A percentile compares a stretch with the other conserved stretches of the same genome.
These are phyloP conservation scores for Campylomormyrus numenius DNA, from an alignment of 2,113 vertebrate species.

Conservation along the genomic window DNA sequence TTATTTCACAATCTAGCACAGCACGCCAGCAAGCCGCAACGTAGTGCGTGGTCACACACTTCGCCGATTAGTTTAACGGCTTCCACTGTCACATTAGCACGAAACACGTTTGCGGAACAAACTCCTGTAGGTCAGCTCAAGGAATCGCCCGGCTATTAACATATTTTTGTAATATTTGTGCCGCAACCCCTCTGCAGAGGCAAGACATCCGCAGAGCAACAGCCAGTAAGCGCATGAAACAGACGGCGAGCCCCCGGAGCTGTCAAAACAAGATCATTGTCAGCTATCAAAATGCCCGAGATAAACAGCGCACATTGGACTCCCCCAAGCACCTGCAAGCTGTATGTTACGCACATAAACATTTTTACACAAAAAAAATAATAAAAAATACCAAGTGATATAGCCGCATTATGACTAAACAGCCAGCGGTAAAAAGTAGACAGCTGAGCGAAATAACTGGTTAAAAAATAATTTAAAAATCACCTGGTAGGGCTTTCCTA, in stretches of 20 bases:
- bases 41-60: neutral
- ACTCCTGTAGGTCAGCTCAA: neutral
- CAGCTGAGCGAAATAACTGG: conserved; percentile 70
- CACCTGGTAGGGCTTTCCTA: conserved; percentile 99
- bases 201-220: neutral
- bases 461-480: conserved; percentile 51
- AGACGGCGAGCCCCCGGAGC: neutral
- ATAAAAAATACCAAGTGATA: conserved; percentile 35
- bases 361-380: conserved; percentile 34
- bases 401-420: conserved; percentile 26
- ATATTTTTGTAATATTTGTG: neutral
- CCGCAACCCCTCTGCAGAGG: neutral
- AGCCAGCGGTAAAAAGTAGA: conserved; percentile 42
- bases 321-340: conserved; percentile 13
- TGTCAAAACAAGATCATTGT: neutral
- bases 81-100: neutral
- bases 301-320: neutral
- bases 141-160: neutral
- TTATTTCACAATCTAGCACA: neutral
- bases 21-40: neutral
- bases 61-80: neutral
- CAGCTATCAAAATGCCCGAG: neutral
- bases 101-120: neutral
- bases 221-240: neutral
- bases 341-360: conserved; percentile 1